These are phyloP conservation scores for Pagetopsis macropterus DNA, from an alignment of 2,797 vertebrate species.

Conservation along the genomic window DNA sequence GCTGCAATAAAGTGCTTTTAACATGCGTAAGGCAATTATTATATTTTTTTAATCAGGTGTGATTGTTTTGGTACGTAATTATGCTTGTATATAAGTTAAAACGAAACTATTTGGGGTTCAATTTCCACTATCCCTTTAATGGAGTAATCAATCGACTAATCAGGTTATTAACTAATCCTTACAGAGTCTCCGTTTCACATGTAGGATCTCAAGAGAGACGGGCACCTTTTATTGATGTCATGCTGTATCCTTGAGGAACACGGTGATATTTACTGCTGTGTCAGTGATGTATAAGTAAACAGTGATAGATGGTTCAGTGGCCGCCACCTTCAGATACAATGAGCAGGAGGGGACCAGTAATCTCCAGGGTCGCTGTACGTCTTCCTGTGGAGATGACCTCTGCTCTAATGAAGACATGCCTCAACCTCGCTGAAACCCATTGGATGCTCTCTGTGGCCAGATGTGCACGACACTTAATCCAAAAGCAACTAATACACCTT, in stretches of 20 bases:
- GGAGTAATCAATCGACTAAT: not conserved
- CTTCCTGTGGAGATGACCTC: slow-evolving; percentile 15
- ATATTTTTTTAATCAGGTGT: too few species aligned
- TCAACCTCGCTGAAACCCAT: slow-evolving; percentile 18
- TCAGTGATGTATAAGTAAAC: slow-evolving; percentile 23
- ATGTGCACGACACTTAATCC: not conserved
- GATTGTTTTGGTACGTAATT: too few species aligned
- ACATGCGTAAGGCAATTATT: too few species aligned
- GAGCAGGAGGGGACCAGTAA: slow-evolving; percentile 16
- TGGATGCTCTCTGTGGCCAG: not conserved
- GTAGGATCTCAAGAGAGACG: slow-evolving; percentile 29
- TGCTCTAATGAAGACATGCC: slow-evolving; percentile 34
- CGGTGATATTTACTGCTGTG: slow-evolving; percentile 9
- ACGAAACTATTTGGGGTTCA: too few species aligned
- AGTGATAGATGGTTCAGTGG: slow-evolving; percentile 3
- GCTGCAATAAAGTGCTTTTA: too few species aligned
- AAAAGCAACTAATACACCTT: slow-evolving; percentile 7
- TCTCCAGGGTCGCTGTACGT: slow-evolving; percentile 44
- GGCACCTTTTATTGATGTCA: slow-evolving; percentile 35
- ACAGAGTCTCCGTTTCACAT: not conserved
- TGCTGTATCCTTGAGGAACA: slow-evolving; percentile 40
- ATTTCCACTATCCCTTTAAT: too few species aligned
- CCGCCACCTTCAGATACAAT: slow-evolving; percentile 24
- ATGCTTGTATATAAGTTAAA: too few species aligned
- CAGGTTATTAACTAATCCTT: not conserved